These are phyloP conservation scores for Siniperca obscura DNA, from an alignment of 2,797 vertebrate genomes.

Conservation along the genomic window DNA sequence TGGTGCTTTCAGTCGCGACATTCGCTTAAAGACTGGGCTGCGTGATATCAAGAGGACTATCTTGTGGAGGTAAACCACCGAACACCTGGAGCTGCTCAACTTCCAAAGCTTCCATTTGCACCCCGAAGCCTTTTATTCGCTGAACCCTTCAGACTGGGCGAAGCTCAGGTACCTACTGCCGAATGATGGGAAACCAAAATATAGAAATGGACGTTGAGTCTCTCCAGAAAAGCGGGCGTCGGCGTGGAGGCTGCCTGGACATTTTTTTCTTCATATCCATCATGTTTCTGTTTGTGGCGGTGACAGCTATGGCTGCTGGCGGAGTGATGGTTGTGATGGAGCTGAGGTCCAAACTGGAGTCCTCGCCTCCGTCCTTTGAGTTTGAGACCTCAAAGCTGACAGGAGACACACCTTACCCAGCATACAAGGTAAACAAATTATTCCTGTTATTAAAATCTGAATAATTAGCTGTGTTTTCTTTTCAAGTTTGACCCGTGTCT, in stretches of 20 bases:
- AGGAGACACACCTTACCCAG: neutral
- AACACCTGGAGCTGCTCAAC: conserved; percentile 9
- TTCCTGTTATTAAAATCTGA: neutral
- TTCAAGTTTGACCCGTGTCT: accelerated
- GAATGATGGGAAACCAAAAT: conserved; percentile 7
- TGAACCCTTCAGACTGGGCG: neutral
- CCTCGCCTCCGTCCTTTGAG: accelerated
- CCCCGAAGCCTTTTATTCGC: neutral
- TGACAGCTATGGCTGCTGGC: conserved; percentile 40
- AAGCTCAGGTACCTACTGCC: neutral
- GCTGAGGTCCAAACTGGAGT: neutral
- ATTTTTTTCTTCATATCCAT: conserved; percentile 72
- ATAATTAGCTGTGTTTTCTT: accelerated
- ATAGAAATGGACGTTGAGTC: conserved; percentile 75
- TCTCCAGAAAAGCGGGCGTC: conserved; percentile 36
- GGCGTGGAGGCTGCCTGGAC: conserved; percentile 69
- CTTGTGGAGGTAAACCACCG: neutral
- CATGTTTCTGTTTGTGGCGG: conserved; percentile 61
- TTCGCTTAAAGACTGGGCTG: neutral
- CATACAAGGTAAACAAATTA: conserved; percentile 52
- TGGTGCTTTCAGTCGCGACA: neutral
- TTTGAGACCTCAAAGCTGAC: accelerated
- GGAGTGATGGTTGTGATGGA: conserved; percentile 33
- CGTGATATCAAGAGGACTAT: neutral
- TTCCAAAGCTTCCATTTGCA: neutral